phyloP scores from a whole-genome alignment of 2,888 invertebrate genomes.

The Monochamus alternatus region DNA sequence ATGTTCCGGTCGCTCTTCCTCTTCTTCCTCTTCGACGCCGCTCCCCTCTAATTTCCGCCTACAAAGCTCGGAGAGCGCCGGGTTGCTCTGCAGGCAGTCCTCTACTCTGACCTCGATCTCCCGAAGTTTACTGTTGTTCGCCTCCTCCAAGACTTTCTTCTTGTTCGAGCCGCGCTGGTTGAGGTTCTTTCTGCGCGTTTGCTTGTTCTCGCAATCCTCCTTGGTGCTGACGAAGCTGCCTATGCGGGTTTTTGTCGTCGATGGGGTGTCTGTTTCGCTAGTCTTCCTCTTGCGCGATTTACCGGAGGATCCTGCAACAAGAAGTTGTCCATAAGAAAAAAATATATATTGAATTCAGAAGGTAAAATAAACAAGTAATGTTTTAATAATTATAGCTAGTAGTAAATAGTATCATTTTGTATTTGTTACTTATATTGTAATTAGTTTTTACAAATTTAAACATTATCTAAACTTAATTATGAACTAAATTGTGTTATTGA shows the following conservation, averaged over 20 bases:
- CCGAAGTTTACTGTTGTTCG: slow-evolving; percentile 70
- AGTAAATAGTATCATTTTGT: too few relatives aligned
- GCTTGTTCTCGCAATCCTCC: slow-evolving; percentile 68
- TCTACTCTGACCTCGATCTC: slow-evolving; percentile 69
- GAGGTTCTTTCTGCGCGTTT: slow-evolving; percentile 63
- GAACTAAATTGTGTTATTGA: too few relatives aligned
- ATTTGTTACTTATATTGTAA: too few relatives aligned
- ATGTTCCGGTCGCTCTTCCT: slow-evolving; percentile 12
- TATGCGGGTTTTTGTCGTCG: slow-evolving; percentile 53
- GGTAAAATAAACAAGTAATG: too few relatives aligned
- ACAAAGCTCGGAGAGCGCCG: slow-evolving; percentile 60
- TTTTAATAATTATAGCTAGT: too few relatives aligned
- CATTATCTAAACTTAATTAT: too few relatives aligned
- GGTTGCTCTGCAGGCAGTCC: slow-evolving; percentile 67
- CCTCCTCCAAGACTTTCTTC: slow-evolving; percentile 70
- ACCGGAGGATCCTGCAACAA: slow-evolving; percentile 52
- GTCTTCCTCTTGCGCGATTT: slow-evolving; percentile 64
- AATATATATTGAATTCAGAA: not conserved
- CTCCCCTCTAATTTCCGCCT: slow-evolving; percentile 40
- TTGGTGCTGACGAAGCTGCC: slow-evolving; percentile 60
- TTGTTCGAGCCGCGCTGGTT: slow-evolving; percentile 64
- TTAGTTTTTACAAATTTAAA: too few relatives aligned
- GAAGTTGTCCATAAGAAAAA: slow-evolving; percentile 2
- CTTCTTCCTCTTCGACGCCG: not conserved
- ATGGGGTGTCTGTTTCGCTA: slow-evolving; percentile 64